A percentile compares a stretch with the other conserved stretches of the same genome.
Evolutionary conservation across 2,113 vertebrate genomes (phyloP).

Genomic region (Epinephelus cyanopodus): DNA sequence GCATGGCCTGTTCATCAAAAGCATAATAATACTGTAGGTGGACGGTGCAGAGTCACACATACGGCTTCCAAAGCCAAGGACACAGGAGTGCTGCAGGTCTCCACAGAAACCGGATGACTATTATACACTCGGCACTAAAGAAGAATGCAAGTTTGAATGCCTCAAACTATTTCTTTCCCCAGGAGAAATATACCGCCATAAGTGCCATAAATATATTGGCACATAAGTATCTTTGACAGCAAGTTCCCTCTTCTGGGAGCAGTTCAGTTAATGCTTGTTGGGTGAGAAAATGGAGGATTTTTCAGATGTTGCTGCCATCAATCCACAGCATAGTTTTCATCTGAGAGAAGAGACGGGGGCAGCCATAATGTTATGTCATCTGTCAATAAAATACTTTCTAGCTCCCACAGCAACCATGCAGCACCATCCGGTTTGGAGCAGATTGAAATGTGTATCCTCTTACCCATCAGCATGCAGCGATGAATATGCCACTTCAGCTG

Average conservation of each 20-base stretch:
- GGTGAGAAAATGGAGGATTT: conserved; percentile 63
- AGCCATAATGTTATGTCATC: conserved; percentile 61
- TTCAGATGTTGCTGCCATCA: conserved; percentile 66
- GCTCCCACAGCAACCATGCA: conserved; percentile 51
- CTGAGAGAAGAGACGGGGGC: conserved; percentile 51
- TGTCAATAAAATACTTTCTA: conserved; percentile 67
- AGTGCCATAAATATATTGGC: conserved; percentile 68
- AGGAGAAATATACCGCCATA: conserved; percentile 48
- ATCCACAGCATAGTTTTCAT: conserved; percentile 60
- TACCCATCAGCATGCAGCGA: conserved; percentile 37
- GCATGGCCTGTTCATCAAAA: conserved; percentile 72
- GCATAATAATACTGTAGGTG: conserved; percentile 62
- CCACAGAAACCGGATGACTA: conserved; percentile 21
- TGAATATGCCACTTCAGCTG: conserved; percentile 30
- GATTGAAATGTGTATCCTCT: conserved; percentile 55
- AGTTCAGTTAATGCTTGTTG: conserved; percentile 65
- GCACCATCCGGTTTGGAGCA: conserved; percentile 33
- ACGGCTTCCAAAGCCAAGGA: conserved; percentile 65
- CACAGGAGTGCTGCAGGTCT: conserved; percentile 44
- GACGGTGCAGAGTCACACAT: conserved; percentile 41
- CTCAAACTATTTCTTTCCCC: conserved; percentile 31
- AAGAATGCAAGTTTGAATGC: conserved; percentile 48
- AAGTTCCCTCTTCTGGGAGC: conserved; percentile 58
- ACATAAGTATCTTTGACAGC: conserved; percentile 70
- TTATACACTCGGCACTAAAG: conserved; percentile 26